Percentiles rank a stretch among this genome's conserved stretches.
Conservation (phyloP, 1,140 invertebrate genomes). For the Colletes latitarsis region DNA sequence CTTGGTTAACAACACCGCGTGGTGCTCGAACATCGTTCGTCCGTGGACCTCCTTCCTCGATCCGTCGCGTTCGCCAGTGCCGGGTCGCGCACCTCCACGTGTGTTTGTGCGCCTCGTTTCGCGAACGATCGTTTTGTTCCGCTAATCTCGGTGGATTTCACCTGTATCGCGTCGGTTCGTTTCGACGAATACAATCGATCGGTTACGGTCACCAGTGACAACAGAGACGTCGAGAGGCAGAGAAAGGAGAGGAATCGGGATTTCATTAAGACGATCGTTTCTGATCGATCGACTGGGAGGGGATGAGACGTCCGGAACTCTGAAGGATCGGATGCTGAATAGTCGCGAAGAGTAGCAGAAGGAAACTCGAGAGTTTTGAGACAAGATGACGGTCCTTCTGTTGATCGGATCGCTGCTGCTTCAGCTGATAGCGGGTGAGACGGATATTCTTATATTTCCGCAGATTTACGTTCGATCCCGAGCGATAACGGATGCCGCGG, state of each 20-base stretch:
- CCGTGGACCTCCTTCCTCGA: neutral
- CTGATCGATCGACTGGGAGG: neutral
- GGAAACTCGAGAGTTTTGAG: constrained; percentile 3
- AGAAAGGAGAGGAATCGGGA: neutral
- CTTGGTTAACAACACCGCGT: constrained; percentile 41
- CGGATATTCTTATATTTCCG: neutral
- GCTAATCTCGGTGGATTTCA: too few species aligned
- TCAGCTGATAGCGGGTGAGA: constrained; percentile 45
- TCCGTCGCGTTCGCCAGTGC: constrained; percentile 1
- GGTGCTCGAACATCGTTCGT: constrained; percentile 25
- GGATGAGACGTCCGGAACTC: constrained; percentile 4
- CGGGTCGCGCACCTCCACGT: neutral
- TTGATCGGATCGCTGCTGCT: constrained; percentile 53
- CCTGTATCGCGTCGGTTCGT: too few species aligned
- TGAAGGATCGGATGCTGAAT: constrained; percentile 12
- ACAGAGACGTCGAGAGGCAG: too few species aligned
- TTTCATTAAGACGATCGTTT: neutral
- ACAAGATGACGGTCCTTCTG: constrained; percentile 35
- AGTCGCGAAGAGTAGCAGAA: constrained; percentile 9
- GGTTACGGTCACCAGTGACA: too few species aligned
- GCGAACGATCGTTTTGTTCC: too few species aligned
- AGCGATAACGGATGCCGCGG: too few species aligned
- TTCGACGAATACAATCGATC: neutral
- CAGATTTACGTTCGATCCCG: too few species aligned
- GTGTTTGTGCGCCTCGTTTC: neutral